These are phyloP conservation scores for Morpho helenor DNA, from an alignment of 2,888 invertebrate genomes.

Conservation along the genomic window DNA sequence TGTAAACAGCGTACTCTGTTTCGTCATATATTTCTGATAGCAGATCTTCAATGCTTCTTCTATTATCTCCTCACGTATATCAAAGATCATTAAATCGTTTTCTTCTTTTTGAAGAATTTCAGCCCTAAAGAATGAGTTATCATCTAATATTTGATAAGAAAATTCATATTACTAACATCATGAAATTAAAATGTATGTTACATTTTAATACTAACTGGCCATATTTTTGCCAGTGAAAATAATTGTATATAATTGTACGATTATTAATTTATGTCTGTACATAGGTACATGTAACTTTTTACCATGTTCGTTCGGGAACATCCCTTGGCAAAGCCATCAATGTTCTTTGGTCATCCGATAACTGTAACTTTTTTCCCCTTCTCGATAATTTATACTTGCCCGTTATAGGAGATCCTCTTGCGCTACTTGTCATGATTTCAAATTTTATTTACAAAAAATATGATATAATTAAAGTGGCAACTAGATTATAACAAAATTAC, in stretches of 20 bases:
- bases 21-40: constrained; percentile 58
- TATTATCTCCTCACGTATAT: constrained; percentile 66
- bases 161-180: too few relatives aligned
- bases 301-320: constrained; percentile 65
- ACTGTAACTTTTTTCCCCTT: constrained; percentile 52
- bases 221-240: too few relatives aligned
- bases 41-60: constrained; percentile 48
- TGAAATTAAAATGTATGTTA: too few relatives aligned
- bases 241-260: not conserved
- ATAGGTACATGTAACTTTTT: constrained; percentile 7
- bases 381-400: constrained; percentile 53
- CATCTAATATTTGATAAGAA: not conserved
- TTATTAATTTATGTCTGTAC: not conserved
- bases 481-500: too few relatives aligned
- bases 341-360: constrained; percentile 52
- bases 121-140: constrained; percentile 40
- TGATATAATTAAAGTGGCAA: too few relatives aligned
- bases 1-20: constrained; percentile 52
- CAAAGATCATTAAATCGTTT: constrained; percentile 55
- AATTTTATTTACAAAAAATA: not conserved
- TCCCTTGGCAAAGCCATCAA: constrained; percentile 59
- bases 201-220: too few relatives aligned
- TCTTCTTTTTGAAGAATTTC: constrained; percentile 68
- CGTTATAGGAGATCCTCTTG: constrained; percentile 10
- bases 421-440: constrained; percentile 23